A percentile compares a stretch with the other conserved stretches of the same genome.
phyloP scores from a whole-genome alignment of 2,797 vertebrate genomes.

The Lithobates pipiens region DNA sequence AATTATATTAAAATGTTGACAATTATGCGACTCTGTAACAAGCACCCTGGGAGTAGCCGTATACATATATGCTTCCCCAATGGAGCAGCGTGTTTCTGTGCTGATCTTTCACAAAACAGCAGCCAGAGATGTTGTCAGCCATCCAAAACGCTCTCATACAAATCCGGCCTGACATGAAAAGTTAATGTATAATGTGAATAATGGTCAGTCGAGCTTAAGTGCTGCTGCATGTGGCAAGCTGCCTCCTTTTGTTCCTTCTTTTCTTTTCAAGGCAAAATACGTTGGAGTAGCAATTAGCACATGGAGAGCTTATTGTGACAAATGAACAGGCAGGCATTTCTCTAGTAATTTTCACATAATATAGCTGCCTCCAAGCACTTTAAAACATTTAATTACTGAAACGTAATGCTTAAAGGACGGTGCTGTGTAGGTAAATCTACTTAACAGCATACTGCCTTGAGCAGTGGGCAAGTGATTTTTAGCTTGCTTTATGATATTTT shows the following conservation, averaged over 20 bases:
- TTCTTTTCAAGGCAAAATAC: conserved; percentile 39
- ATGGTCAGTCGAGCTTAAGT: conserved; percentile 29
- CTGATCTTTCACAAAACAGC: not conserved
- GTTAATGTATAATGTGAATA: conserved; percentile 35
- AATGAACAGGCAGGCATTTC: conserved; percentile 54
- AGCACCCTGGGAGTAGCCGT: conserved; percentile 9
- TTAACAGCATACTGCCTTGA: conserved; percentile 24
- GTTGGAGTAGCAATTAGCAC: conserved; percentile 47
- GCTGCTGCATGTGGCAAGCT: conserved; percentile 10
- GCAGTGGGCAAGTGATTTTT: not conserved
- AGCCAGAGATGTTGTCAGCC: conserved; percentile 9
- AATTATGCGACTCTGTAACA: not conserved
- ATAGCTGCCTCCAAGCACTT: conserved; percentile 47
- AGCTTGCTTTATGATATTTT: not conserved
- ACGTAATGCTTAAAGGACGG: conserved; percentile 39
- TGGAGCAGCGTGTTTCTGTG: not conserved
- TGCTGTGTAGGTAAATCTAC: conserved; percentile 45
- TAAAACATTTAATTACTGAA: conserved; percentile 56
- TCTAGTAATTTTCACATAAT: conserved; percentile 41
- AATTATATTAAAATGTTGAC: conserved; percentile 36
- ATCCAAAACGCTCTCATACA: not conserved
- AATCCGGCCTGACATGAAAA: conserved; percentile 10
- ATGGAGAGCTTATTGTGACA: conserved; percentile 46
- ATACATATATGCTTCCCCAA: conserved; percentile 1
- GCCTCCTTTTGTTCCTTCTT: not conserved